A percentile compares a stretch with the other conserved stretches of the same genome.
Evolutionary conservation across 2,797 vertebrate species (phyloP).

Genomic region (Mus minutoides): DNA sequence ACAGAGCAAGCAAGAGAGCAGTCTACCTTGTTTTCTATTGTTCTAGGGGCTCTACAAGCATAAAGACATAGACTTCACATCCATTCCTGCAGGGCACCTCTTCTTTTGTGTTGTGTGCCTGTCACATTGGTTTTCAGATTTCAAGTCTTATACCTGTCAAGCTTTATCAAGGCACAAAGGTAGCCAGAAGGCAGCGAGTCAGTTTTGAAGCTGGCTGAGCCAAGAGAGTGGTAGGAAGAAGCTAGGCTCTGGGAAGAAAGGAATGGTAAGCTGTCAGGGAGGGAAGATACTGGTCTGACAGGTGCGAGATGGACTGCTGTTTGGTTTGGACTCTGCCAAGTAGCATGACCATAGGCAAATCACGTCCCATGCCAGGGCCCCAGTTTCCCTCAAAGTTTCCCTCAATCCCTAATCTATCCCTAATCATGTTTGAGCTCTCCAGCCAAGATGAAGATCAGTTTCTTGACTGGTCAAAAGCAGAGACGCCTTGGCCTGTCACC

Average conservation of each 20-base stretch:
- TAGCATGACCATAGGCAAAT: neutral
- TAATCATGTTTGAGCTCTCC: neutral
- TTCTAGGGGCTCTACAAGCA: neutral
- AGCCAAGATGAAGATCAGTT: neutral
- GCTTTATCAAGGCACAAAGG: neutral
- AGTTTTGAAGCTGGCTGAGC: neutral
- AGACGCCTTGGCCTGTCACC: neutral
- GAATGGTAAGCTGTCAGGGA: neutral
- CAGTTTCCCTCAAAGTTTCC: neutral
- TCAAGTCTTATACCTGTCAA: neutral
- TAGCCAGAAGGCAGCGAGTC: neutral
- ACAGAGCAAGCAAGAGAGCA: too few relatives aligned
- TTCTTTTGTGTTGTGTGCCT: neutral
- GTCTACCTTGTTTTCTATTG: neutral
- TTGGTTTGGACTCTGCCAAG: neutral
- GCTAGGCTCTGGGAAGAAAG: neutral
- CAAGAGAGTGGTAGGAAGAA: neutral
- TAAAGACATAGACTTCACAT: neutral
- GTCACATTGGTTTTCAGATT: neutral
- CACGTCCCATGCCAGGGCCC: neutral
- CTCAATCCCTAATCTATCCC: too few relatives aligned
- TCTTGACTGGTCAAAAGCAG: neutral
- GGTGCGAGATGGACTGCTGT: neutral
- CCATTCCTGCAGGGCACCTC: neutral
- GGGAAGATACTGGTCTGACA: neutral